Evolutionary conservation across 2,888 invertebrate genomes (phyloP).

Genomic region (Ormyrus thymus): DNA sequence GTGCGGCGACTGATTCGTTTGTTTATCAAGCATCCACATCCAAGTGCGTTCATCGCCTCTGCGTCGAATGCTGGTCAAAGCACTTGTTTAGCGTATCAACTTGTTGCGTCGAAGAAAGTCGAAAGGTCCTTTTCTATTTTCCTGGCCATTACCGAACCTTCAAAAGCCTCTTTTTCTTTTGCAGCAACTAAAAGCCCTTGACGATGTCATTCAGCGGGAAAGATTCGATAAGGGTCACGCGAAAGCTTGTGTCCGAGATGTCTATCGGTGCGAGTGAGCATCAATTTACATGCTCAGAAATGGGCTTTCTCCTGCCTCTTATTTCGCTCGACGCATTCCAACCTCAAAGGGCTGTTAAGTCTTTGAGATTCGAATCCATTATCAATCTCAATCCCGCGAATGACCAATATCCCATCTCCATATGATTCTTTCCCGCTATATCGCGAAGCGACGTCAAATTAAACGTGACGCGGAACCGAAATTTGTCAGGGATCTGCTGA

Average conservation of each 20-base stretch:
- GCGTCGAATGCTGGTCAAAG: neutral
- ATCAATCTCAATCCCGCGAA: conserved; percentile 4
- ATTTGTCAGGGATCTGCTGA: conserved; percentile 1
- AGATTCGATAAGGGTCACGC: conserved; percentile 34
- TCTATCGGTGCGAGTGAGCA: conserved; percentile 14
- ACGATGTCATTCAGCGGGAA: conserved; percentile 22
- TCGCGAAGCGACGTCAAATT: neutral
- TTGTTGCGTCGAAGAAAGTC: conserved; percentile 40
- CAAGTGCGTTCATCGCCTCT: neutral
- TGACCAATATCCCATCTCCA: conserved; percentile 1
- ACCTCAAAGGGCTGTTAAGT: neutral
- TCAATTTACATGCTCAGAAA: neutral
- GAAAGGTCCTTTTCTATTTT: conserved; percentile 29
- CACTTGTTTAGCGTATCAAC: conserved; percentile 30
- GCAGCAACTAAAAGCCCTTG: conserved; percentile 6
- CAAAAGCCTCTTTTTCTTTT: conserved; percentile 7
- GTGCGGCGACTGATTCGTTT: too few relatives aligned
- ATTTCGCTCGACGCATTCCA: conserved; percentile 19
- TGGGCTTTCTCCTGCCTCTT: neutral
- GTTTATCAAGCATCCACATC: too few relatives aligned
- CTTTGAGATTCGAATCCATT: neutral
- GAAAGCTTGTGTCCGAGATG: neutral
- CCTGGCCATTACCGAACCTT: conserved; percentile 16
- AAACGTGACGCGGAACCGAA: conserved; percentile 13
- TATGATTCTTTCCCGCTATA: neutral